A percentile compares a stretch with the other conserved stretches of the same genome.
These are phyloP conservation scores for Gulo gulo DNA, from an alignment of 2,113 vertebrate genomes.

Conservation along the genomic window DNA sequence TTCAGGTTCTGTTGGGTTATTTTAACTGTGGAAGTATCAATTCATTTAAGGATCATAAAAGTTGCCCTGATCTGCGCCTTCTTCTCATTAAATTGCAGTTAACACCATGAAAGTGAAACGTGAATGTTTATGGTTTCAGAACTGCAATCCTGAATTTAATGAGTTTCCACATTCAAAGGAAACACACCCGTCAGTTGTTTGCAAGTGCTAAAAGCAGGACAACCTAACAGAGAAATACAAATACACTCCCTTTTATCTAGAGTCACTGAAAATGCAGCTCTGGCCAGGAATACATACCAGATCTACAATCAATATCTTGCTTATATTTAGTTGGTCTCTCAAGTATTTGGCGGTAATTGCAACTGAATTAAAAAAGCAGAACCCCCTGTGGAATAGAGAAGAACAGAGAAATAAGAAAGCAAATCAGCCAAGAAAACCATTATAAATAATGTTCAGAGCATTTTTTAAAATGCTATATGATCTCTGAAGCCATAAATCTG, in stretches of 20 bases:
- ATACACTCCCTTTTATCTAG: slow-evolving; percentile 77
- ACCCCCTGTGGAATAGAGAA: slow-evolving; percentile 88
- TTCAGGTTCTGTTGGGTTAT: slow-evolving; percentile 83
- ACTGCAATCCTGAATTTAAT: slow-evolving; percentile 86
- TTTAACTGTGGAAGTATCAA: slow-evolving; percentile 88
- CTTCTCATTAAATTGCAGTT: slow-evolving; percentile 90
- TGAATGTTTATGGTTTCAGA: slow-evolving; percentile 87
- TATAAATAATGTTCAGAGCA: slow-evolving; percentile 92
- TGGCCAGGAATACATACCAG: slow-evolving; percentile 87
- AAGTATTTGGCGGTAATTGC: slow-evolving; percentile 90
- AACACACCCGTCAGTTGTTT: slow-evolving; percentile 83
- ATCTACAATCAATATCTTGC: slow-evolving; percentile 90
- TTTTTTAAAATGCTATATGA: slow-evolving; percentile 92
- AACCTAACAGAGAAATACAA: slow-evolving; percentile 76
- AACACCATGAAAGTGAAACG: slow-evolving; percentile 88
- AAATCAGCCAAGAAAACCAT: slow-evolving; percentile 88
- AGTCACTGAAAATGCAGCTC: slow-evolving; percentile 66
- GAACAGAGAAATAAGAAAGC: slow-evolving; percentile 89
- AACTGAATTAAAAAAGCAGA: slow-evolving; percentile 91
- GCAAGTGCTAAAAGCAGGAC: slow-evolving; percentile 82
- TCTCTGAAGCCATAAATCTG: slow-evolving; percentile 92
- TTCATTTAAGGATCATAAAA: slow-evolving; percentile 89
- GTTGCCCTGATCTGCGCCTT: slow-evolving; percentile 86
- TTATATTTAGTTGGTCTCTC: slow-evolving; percentile 88
- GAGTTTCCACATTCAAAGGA: slow-evolving; percentile 87